phyloP scores from a whole-genome alignment of 2,113 vertebrate species.

The Rhineura floridana region DNA sequence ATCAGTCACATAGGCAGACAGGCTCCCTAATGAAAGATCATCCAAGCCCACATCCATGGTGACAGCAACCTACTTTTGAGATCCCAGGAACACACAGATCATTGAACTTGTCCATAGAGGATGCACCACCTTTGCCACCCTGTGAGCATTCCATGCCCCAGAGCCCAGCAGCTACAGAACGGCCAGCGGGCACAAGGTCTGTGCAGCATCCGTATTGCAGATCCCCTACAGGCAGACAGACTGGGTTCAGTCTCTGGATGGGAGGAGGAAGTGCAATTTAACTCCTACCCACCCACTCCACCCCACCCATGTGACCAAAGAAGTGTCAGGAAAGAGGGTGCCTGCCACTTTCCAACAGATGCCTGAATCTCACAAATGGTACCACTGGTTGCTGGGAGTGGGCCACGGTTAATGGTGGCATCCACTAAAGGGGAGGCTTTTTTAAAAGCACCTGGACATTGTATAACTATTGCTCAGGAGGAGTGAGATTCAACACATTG shows the following conservation, averaged over 20 bases:
- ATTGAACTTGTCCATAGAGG: not conserved
- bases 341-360: not conserved
- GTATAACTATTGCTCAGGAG: not conserved
- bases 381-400: not conserved
- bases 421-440: too few relatives aligned
- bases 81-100: not conserved
- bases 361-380: not conserved
- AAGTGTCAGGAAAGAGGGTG: too few relatives aligned
- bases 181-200: too few relatives aligned
- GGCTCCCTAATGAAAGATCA: not conserved
- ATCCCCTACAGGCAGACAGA: not conserved
- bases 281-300: not conserved
- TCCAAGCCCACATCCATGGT: not conserved
- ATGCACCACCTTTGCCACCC: not conserved
- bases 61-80: not conserved
- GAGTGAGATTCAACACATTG: not conserved
- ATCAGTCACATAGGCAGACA: not conserved
- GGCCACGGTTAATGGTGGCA: not conserved
- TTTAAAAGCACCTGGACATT: not conserved
- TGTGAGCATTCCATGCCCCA: not conserved
- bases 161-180: not conserved
- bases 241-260: not conserved
- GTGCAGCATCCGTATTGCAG: not conserved
- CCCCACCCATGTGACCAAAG: not conserved
- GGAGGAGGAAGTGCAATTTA: not conserved